These are phyloP conservation scores for Sula dactylatra DNA, from an alignment of 2,113 vertebrate species.

Conservation along the genomic window DNA sequence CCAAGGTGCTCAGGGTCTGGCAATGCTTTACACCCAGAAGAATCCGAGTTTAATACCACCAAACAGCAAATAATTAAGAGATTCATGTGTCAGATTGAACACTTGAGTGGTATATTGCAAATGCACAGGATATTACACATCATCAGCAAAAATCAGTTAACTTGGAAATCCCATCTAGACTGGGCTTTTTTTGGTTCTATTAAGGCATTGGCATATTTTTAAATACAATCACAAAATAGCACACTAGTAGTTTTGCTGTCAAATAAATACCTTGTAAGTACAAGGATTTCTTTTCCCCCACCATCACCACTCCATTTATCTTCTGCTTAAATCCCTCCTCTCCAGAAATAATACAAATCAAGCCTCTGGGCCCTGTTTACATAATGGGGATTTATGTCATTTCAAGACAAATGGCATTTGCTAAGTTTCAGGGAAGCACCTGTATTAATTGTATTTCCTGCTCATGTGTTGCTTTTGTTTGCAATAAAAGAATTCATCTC, in stretches of 20 bases:
- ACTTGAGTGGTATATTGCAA: not conserved
- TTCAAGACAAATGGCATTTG: constrained; percentile 69
- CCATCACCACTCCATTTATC: constrained; percentile 17
- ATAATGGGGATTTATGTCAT: constrained; percentile 68
- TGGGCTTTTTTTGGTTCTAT: not conserved
- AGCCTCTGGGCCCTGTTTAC: constrained; percentile 62
- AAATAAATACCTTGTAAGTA: constrained; percentile 45
- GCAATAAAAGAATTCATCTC: constrained; percentile 79
- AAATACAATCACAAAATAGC: constrained; percentile 6
- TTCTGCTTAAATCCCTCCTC: constrained; percentile 67
- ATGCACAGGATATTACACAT: not conserved
- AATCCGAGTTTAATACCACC: not conserved
- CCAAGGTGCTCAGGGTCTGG: not conserved
- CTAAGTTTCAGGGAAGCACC: constrained; percentile 76
- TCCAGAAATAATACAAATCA: constrained; percentile 63
- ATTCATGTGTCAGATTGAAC: fast-evolving
- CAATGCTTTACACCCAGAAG: not conserved
- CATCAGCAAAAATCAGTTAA: not conserved
- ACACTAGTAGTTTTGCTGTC: constrained; percentile 19
- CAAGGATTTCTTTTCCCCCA: constrained; percentile 7
- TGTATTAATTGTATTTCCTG: constrained; percentile 84
- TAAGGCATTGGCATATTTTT: not conserved
- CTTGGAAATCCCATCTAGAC: not conserved
- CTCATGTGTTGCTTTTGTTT: constrained; percentile 77
- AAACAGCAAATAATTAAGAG: not conserved